Percentiles rank a stretch among this genome's conserved stretches.
Evolutionary conservation across 2,888 invertebrate species (phyloP).

Genomic region (Athalia rosae): DNA sequence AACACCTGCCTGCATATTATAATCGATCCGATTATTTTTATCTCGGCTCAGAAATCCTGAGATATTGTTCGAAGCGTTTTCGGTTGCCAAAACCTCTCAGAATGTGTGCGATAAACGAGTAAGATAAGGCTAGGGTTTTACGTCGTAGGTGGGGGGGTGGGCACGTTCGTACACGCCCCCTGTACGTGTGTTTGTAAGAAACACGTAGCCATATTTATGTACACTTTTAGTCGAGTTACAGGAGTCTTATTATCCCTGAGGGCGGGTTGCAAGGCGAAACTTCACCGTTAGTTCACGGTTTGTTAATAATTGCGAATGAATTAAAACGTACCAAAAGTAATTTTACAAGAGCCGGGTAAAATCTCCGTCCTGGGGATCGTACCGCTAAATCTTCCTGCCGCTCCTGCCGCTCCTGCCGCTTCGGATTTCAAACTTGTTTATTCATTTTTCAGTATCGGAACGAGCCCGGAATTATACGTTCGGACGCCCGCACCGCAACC

Average conservation of each 20-base stretch:
- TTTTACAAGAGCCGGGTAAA: slow-evolving; percentile 22
- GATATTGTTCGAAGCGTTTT: slow-evolving; percentile 8
- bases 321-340: slow-evolving; percentile 24
- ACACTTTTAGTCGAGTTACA: slow-evolving; percentile 16
- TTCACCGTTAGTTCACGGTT: slow-evolving; percentile 32
- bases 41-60: not conserved
- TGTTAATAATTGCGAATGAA: slow-evolving; percentile 41
- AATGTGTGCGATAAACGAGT: not conserved
- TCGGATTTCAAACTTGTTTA: slow-evolving; percentile 3
- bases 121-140: too few species aligned
- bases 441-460: slow-evolving; percentile 39
- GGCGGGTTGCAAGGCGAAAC: slow-evolving; percentile 9
- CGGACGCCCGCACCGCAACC: not conserved
- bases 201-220: slow-evolving; percentile 13
- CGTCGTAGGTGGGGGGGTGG: too few species aligned
- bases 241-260: slow-evolving; percentile 34
- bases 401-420: not conserved
- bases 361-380: slow-evolving; percentile 37
- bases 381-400: not conserved
- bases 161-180: not conserved
- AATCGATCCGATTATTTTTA: slow-evolving; percentile 17
- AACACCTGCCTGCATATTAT: slow-evolving; percentile 20
- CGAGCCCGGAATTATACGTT: not conserved
- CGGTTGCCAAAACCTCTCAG: not conserved
- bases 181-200: not conserved